phyloP scores from a whole-genome alignment of 2,888 invertebrate genomes.

The Eilema depressum region DNA sequence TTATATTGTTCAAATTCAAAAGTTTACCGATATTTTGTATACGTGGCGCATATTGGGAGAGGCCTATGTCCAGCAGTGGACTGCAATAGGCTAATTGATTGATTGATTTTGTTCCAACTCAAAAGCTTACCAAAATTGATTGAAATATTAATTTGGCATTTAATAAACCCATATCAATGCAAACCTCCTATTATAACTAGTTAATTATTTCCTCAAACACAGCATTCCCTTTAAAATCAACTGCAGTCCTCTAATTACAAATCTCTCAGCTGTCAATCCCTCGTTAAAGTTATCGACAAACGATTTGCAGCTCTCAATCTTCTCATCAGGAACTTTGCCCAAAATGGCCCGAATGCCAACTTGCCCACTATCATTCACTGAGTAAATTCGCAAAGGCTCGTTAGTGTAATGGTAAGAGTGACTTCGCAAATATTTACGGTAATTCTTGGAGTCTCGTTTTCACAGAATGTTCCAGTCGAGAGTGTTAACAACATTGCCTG shows the following conservation, averaged over 20 bases:
- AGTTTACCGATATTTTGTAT: too few relatives aligned
- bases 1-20: too few relatives aligned
- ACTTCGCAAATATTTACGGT: constrained; percentile 42
- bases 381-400: constrained; percentile 34
- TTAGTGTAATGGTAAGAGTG: constrained; percentile 42
- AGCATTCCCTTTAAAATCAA: constrained; percentile 11
- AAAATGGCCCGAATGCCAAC: constrained; percentile 23
- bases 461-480: constrained; percentile 9
- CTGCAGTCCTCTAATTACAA: constrained; percentile 16
- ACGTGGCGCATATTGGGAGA: too few relatives aligned
- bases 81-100: too few relatives aligned
- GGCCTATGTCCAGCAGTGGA: too few relatives aligned
- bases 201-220: neutral
- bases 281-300: constrained; percentile 36
- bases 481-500: neutral
- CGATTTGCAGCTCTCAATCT: constrained; percentile 37
- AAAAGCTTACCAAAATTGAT: neutral
- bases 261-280: constrained; percentile 16
- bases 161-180: neutral
- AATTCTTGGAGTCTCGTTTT: constrained; percentile 21
- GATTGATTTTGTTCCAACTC: neutral
- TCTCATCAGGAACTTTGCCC: constrained; percentile 18
- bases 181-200: neutral
- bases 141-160: neutral
- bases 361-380: constrained; percentile 32